Base-by-base conservation (phyloP, 2,797 vertebrate species). In the Manis pentadactyla region DNA sequence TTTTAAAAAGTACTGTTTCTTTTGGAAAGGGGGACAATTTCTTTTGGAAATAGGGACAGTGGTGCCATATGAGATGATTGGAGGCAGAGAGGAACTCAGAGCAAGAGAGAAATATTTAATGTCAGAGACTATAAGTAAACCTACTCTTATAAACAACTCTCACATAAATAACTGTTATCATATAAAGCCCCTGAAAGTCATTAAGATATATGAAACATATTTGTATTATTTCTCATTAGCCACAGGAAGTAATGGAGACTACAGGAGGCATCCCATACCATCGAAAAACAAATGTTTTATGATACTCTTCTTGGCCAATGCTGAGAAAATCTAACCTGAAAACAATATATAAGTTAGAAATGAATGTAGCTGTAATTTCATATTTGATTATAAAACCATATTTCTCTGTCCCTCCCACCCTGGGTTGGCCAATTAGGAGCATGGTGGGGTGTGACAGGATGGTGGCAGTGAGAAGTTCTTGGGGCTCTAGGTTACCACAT, bases 21-120 rank as follows among this genome's bases (percentile, higher is more conserved):
- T 51, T 51, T 21, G 37, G 37, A 39, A 39, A 39, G 37, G 37
- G 37, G 37, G 5, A 39, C 37, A 39, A 39, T 39, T 42, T 42
- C 12, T 51, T 51, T 46, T 46, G 42, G 42, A 46, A 46, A 46
- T 46, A 10, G 42, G 42, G 42, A 46, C 42, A 46, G 10, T 46
- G 42, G 42, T 46, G 42, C 42, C 42, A 46, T 46, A 46, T 46
- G 84, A 74, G 18, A 55, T 63, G 39, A 3, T 2, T 3, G 18
- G 69, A 84, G 75, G 31, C 39, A 90, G 63, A 90, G 29, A 95
- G 66, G 71, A 88, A 31, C 15, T 85, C n/a, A 51, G 66, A 71
- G 64, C n/a, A 74, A 92, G 64, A 64, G 31, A 17, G 7, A 46
- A 69, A 55, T 64, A 90, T 69, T 84, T 87, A 39, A 59, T 79